Evolutionary conservation across 2,888 invertebrate genomes (phyloP).

Genomic region (Perdita meconis): DNA sequence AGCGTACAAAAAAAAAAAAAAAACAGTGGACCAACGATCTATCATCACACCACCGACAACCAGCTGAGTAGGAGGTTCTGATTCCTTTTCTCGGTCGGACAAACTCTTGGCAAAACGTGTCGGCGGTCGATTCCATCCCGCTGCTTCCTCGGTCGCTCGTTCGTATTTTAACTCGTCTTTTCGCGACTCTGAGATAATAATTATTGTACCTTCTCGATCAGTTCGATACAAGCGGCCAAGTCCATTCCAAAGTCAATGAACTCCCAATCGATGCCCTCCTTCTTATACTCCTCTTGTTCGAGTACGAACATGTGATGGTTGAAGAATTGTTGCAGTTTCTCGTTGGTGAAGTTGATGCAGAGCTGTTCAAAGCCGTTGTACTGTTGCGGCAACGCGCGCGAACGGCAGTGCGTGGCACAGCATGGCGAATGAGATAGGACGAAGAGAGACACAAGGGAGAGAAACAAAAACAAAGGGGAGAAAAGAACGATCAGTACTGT

Average conservation of each 20-base stretch:
- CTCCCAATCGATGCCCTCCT: constrained; percentile 96
- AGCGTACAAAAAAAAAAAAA: constrained; percentile 25
- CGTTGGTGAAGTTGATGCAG: constrained; percentile 99
- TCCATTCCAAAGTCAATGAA: constrained; percentile 99
- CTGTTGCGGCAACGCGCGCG: constrained; percentile 82
- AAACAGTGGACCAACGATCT: constrained; percentile 27
- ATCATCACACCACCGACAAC: constrained; percentile 29
- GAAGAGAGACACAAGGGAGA: constrained; percentile 9
- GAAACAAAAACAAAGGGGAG: constrained; percentile 33
- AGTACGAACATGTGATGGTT: constrained; percentile 99
- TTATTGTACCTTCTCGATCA: constrained; percentile 93
- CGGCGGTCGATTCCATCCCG: constrained; percentile 2
- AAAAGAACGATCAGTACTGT: constrained; percentile 40
- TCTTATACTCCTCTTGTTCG: constrained; percentile 98
- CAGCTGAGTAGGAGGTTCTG: constrained; percentile 36
- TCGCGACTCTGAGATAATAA: constrained; percentile 5
- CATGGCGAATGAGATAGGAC: constrained; percentile 32
- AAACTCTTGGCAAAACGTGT: constrained; percentile 31
- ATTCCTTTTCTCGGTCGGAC: constrained; percentile 35
- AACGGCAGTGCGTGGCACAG: constrained; percentile 27
- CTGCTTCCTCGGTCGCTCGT: not conserved
- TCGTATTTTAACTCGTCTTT: not conserved
- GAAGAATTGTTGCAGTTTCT: constrained; percentile 99
- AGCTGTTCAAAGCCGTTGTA: constrained; percentile 98
- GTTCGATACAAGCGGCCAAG: constrained; percentile 97